A percentile compares a stretch with the other conserved stretches of the same genome.
Conservation (phyloP, 2,888 invertebrate genomes). For the Leucophenga montana region DNA sequence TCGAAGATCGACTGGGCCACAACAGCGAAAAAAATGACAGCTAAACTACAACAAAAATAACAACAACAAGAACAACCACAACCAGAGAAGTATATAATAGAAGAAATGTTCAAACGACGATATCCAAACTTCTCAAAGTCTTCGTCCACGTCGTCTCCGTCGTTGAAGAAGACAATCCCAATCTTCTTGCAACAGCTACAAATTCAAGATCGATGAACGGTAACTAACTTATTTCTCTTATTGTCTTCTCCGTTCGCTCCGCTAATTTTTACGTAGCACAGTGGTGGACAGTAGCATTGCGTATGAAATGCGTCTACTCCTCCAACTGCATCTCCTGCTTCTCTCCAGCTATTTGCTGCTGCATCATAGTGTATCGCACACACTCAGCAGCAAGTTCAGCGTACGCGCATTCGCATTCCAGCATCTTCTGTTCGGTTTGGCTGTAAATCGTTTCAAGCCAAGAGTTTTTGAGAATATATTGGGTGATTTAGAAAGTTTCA, state of each 20-base stretch:
- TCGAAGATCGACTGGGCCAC: too few species aligned
- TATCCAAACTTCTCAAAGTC: too few species aligned
- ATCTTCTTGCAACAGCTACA: constrained; percentile 48
- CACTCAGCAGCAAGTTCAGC: too few species aligned
- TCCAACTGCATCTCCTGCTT: not conserved
- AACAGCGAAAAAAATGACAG: constrained; percentile 23
- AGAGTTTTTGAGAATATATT: too few species aligned
- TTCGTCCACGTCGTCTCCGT: not conserved
- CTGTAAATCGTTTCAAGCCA: too few species aligned
- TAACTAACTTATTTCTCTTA: constrained; percentile 70
- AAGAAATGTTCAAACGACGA: not conserved
- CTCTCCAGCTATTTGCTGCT: not conserved
- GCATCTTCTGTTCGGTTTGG: too few species aligned
- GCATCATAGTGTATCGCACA: not conserved
- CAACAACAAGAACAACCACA: not conserved
- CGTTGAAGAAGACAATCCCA: constrained; percentile 16
- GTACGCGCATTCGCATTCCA: too few species aligned
- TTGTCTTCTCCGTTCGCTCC: constrained; percentile 49
- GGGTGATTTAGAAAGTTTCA: too few species aligned
- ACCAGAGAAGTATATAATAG: not conserved
- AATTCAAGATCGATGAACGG: constrained; percentile 68
- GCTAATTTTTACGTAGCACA: constrained; percentile 29
- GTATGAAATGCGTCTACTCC: constrained; percentile 63
- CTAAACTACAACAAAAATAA: constrained; percentile 21
- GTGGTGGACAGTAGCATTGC: constrained; percentile 40